Conservation (phyloP, 2,113 vertebrate genomes). For the Hyla sarda region DNA sequence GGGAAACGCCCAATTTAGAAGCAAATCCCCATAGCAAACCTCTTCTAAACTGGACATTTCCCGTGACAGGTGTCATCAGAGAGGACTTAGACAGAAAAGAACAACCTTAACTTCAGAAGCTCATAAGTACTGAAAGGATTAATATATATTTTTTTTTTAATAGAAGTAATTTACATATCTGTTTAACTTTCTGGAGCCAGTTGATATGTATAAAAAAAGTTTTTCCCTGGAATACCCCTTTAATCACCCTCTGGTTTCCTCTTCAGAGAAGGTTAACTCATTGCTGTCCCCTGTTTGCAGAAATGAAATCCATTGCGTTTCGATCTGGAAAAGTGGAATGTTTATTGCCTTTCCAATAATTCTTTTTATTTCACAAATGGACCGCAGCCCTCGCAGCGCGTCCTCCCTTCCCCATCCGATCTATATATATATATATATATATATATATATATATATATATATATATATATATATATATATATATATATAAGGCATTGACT, state of each 20-base stretch:
- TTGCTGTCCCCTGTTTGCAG: neutral
- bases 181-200: too few relatives aligned
- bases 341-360: neutral
- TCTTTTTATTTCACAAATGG: neutral
- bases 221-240: too few relatives aligned
- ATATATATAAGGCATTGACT: constrained; percentile 28
- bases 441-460: constrained; percentile 33
- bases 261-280: neutral
- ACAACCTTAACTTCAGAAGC: too few relatives aligned
- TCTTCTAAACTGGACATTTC: too few relatives aligned
- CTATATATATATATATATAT: constrained; percentile 44
- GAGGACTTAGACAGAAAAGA: too few relatives aligned
- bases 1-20: too few relatives aligned
- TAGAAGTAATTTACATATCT: too few relatives aligned
- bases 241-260: neutral
- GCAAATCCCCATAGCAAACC: too few relatives aligned
- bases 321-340: neutral
- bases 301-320: neutral
- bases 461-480: constrained; percentile 43
- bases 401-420: neutral
- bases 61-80: too few relatives aligned
- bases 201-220: too few relatives aligned
- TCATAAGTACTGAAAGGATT: too few relatives aligned
- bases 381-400: neutral
- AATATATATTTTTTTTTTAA: too few relatives aligned